phyloP scores from a whole-genome alignment of 2,113 vertebrate species.

The Cercopithecus mona region DNA sequence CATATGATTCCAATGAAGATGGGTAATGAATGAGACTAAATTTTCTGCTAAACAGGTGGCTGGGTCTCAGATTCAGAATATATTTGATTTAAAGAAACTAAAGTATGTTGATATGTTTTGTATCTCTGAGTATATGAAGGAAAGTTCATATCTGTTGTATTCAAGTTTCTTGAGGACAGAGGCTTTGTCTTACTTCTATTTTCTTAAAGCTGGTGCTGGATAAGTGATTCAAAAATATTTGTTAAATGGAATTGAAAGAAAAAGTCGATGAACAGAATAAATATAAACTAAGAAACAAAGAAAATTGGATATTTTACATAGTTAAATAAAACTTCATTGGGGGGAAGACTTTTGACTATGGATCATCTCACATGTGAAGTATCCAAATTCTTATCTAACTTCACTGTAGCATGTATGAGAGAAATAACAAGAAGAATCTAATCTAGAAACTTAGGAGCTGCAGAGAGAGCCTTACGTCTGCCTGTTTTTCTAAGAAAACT shows the following conservation, averaged over 20 bases:
- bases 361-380: background rate
- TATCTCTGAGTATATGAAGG: background rate
- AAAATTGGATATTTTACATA: background rate
- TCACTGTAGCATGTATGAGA: background rate
- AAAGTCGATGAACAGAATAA: background rate
- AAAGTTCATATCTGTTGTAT: background rate
- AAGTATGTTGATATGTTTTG: background rate
- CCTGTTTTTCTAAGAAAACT: background rate
- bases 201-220: background rate
- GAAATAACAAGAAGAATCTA: background rate
- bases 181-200: background rate
- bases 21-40: background rate
- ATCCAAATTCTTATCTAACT: background rate
- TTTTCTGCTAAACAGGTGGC: background rate
- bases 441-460: background rate
- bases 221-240: background rate
- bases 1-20: background rate
- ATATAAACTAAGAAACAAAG: background rate
- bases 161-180: background rate
- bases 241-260: background rate
- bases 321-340: background rate
- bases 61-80: constrained; percentile 29
- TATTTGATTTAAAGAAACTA: background rate
- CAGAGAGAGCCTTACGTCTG: background rate
- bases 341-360: background rate